phyloP scores from a whole-genome alignment of 1,140 invertebrate species.

The Pogonomyrmex barbatus region DNA sequence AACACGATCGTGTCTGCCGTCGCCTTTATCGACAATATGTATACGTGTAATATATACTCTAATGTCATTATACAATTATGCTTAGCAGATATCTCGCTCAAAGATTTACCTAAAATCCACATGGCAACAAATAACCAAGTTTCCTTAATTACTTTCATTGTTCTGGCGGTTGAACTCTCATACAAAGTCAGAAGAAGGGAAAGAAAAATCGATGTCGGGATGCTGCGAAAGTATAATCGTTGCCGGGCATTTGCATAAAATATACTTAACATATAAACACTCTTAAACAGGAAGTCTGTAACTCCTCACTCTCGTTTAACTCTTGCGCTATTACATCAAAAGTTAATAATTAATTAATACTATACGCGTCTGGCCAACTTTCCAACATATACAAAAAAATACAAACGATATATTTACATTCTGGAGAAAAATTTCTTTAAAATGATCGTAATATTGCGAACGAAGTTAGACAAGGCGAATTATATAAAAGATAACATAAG shows the following conservation, averaged over 20 bases:
- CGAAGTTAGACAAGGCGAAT: neutral
- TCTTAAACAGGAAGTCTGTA: conserved; percentile 24
- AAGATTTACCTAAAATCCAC: conserved; percentile 83
- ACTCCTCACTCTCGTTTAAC: conserved; percentile 9
- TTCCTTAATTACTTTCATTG: conserved; percentile 85
- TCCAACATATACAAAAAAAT: neutral
- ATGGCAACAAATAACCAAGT: conserved; percentile 84
- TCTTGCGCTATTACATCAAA: neutral
- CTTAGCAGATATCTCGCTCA: conserved; percentile 81
- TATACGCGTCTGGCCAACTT: neutral
- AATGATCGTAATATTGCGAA: neutral
- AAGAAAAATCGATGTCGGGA: conserved; percentile 47
- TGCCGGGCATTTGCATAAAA: neutral
- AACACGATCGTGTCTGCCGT: conserved; percentile 70
- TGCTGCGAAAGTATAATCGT: conserved; percentile 59
- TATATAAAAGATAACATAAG: neutral
- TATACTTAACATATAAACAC: conserved; percentile 31
- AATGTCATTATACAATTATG: conserved; percentile 78
- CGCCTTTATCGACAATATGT: conserved; percentile 71
- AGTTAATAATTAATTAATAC: conserved; percentile 34
- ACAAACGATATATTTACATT: conserved; percentile 10
- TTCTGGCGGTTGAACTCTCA: conserved; percentile 82
- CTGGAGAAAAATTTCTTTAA: neutral
- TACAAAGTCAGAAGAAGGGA: conserved; percentile 77
- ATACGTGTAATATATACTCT: conserved; percentile 77